Base-by-base conservation (phyloP, 2,113 vertebrate species). In the Mobula hypostoma region DNA sequence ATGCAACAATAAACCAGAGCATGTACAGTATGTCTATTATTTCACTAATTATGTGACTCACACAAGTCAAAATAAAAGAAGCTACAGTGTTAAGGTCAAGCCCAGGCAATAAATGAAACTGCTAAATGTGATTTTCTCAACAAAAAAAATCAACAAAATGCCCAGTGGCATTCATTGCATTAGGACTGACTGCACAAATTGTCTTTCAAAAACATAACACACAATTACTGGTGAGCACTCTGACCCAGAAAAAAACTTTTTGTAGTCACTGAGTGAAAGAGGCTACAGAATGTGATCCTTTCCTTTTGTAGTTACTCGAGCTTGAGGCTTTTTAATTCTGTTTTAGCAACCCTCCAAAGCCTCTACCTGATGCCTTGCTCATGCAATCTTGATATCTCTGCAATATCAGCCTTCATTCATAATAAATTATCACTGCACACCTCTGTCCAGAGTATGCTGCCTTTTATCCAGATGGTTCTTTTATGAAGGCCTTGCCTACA, bases 71-170 rank as follows among this genome's bases (percentile, higher is more conserved):
- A 93, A 29, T 93, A 68, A 93, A 74, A 93, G 68, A 93, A 27
- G 91, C 40, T 93, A 56, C 29, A 97, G 97, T 97, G 97, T 97
- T 98, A 97, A 98, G 98, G 97, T 97, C 97, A 97, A 97, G 96
- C 96, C 95, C 95, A 95, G 96, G 97, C 97, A 97, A 97, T 98
- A 98, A 98, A 98, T 98, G 97, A 98, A 97, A 98, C 96, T 97
- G 97, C 97, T 97, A 97, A 97, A 98, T 97, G 97, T 97, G 97
- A 97, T 97, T 97, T 97, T 97, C 97, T 97, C 96, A 96, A 96
- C 96, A 96, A 97, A 97, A 97, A 97, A 97, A 97, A 96, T 93
- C 96, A 96, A 97, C 97, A 97, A 97, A 97, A 96, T 97, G 96
- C 96, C 96, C 96, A 97, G 96, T 96, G 79, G 94, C 90, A 63